Conservation (phyloP, 1,140 invertebrate species). For the Pomacea maculata region DNA sequence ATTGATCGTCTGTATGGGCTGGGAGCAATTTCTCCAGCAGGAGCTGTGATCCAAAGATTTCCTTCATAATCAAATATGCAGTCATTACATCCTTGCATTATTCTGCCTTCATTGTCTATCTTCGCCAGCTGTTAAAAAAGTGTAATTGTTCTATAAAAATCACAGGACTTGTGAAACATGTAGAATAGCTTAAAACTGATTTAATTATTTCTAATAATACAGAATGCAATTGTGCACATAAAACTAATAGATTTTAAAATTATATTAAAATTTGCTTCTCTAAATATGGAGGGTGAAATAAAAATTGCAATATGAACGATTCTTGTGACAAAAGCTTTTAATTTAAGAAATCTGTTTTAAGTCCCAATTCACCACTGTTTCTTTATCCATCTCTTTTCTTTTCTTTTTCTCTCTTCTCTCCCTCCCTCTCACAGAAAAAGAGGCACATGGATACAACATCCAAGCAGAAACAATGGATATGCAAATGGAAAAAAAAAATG, state of each 20-base stretch:
- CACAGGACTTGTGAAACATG: too few species aligned
- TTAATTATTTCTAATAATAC: too few species aligned
- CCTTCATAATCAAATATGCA: constrained; percentile 57
- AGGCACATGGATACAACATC: neutral
- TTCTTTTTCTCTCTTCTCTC: neutral
- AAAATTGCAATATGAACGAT: too few species aligned
- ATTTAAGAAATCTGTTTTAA: neutral
- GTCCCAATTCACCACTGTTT: neutral
- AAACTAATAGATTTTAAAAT: too few species aligned
- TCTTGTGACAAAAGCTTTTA: neutral
- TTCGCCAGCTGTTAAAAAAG: constrained; percentile 24
- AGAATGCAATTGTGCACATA: too few species aligned
- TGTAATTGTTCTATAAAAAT: too few species aligned
- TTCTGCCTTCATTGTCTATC: constrained; percentile 42
- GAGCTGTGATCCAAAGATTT: constrained; percentile 60
- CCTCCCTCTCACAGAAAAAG: neutral
- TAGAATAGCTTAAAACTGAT: too few species aligned
- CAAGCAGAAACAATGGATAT: neutral
- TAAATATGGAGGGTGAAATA: too few species aligned
- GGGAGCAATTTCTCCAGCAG: constrained; percentile 59
- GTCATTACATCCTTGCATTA: constrained; percentile 63
- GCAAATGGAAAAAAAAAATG: neutral
- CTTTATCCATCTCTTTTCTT: neutral
- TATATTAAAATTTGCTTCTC: too few species aligned
- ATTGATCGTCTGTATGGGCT: constrained; percentile 45